Evolutionary conservation across 1,140 invertebrate genomes (phyloP), one percentile per base, ranked within the genome.

Genomic region (Galleria mellonella): DNA sequence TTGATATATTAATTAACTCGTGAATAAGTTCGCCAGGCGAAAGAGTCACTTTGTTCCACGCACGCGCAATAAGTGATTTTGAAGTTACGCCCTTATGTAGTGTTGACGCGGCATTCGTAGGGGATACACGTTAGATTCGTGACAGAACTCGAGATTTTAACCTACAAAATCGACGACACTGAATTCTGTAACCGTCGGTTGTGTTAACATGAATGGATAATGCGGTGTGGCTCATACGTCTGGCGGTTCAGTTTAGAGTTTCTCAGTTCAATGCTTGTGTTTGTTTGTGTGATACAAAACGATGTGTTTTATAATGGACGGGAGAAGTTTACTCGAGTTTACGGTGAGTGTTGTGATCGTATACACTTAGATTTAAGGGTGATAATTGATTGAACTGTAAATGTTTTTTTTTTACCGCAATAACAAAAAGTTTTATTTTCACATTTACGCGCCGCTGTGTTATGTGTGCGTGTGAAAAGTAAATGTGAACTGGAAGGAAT

Each of bases 1-100:
- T 84, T 84, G 77, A 84, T 82, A 82, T 82, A 84, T 84, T 84
- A 84, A 84, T 82, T 84, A 84, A 84, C 71, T 81, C 56, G 59
- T 68, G 69, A 81, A 79, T 77, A 79, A 82, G 73, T 78, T 71
- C 65, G 67, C 68, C 63, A 68, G 62, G 67, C 56, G 61, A 63
- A 79, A 79, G 78, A 83, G 71, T 82, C 72, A 81, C 72, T 78
- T 63, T 40, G 63, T 62, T 72, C 47, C 51, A 72, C 77, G 81
- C 81, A 84, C 47, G 81, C 81, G 81, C 75, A 72, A 29, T 72
- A 60, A 63, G 55, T 59, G 50, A 46, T 46, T 57, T 46, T 67
- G 55, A 62, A 66, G 65, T 63, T 74, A 81, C 75, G 75, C 73
- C 67, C 71, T 75, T 70, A 72, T 45, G 68, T 81, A 83, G 76